These are phyloP conservation scores for Drosophila koepferae DNA, from an alignment of 2,888 invertebrate species.

Conservation along the genomic window DNA sequence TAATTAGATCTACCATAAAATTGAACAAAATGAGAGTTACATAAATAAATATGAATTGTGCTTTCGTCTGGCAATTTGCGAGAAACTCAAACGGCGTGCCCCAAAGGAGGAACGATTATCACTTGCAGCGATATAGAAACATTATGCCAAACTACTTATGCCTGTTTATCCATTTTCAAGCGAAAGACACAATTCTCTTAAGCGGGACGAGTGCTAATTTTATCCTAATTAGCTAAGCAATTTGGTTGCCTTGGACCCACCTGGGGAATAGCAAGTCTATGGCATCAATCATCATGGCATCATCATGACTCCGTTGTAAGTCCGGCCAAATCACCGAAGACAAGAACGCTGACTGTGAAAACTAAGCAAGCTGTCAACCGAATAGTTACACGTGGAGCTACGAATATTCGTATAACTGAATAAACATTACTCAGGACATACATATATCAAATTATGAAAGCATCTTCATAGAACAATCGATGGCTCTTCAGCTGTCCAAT, in stretches of 20 bases:
- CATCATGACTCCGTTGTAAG: constrained; percentile 5
- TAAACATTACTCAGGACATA: not conserved
- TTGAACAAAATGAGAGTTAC: constrained; percentile 41
- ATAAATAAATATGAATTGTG: constrained; percentile 53
- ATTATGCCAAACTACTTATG: not conserved
- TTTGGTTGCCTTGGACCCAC: constrained; percentile 44
- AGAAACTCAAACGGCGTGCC: constrained; percentile 5
- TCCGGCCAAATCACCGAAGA: constrained; percentile 1
- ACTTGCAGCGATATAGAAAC: not conserved
- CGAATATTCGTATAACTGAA: not conserved
- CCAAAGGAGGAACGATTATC: not conserved
- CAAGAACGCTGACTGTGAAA: not conserved
- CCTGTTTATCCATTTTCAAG: not conserved
- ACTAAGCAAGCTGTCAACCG: not conserved
- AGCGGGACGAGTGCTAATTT: constrained; percentile 9
- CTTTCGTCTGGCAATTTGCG: constrained; percentile 8
- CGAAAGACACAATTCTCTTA: not conserved
- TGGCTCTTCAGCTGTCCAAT: constrained; percentile 33
- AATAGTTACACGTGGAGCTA: not conserved
- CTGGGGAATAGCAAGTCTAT: constrained; percentile 39
- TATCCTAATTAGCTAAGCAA: constrained; percentile 60
- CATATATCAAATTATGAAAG: constrained; percentile 13
- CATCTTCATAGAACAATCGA: constrained; percentile 33
- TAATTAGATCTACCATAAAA: constrained; percentile 76
- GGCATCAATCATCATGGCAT: constrained; percentile 68